Evolutionary conservation across 1,140 invertebrate species (phyloP).

Genomic region (Drosophila prosaltans): DNA sequence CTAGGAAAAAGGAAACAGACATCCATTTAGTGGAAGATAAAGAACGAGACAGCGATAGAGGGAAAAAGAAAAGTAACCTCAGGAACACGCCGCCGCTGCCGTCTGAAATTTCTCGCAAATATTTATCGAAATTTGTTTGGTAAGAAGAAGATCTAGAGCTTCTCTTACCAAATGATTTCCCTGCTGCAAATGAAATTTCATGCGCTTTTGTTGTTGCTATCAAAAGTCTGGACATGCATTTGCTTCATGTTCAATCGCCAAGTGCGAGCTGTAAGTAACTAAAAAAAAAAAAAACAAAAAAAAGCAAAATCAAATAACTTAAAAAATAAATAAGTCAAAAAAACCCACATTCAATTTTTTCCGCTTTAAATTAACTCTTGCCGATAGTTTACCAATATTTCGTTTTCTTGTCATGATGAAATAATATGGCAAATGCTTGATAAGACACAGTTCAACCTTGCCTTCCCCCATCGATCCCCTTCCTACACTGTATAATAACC

Average conservation of each 20-base stretch:
- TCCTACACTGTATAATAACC: not conserved
- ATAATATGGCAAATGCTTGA: conserved; percentile 34
- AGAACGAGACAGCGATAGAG: not conserved
- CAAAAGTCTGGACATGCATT: conserved; percentile 98
- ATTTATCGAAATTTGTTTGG: conserved; percentile 34
- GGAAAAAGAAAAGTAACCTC: not conserved
- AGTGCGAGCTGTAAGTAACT: conserved; percentile 94
- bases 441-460: conserved; percentile 20
- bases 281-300: conserved; percentile 31
- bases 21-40: not conserved
- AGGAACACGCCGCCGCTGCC: conserved; percentile 8
- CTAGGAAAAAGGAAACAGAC: not conserved
- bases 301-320: not conserved
- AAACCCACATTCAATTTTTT: not conserved
- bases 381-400: not conserved
- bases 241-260: conserved; percentile 98
- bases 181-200: conserved; percentile 98
- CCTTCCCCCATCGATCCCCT: not conserved
- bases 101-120: conserved; percentile 19
- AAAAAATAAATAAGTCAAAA: not conserved
- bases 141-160: conserved; percentile 50
- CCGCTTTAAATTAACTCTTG: not conserved
- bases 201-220: conserved; percentile 96
- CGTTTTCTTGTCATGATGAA: not conserved
- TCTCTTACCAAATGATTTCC: conserved; percentile 91